Percentiles rank a stretch among this genome's conserved stretches.
Conservation (phyloP, 1,140 invertebrate genomes). For the Brachionus paranguensis region DNA sequence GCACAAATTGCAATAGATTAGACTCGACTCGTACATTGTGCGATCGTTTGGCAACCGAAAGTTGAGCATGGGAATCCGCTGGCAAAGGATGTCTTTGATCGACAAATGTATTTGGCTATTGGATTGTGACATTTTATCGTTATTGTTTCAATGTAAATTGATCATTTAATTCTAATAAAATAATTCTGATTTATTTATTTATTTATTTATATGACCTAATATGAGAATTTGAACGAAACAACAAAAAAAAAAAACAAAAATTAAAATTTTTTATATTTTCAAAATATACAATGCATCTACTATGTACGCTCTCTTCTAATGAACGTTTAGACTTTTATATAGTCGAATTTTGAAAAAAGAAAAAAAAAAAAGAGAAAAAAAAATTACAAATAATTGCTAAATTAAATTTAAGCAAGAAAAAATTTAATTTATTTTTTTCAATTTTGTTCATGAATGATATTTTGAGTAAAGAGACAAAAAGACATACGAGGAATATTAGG, state of each 20-base stretch:
- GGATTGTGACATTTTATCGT: not conserved
- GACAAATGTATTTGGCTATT: not conserved
- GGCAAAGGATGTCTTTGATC: slow-evolving; percentile 18
- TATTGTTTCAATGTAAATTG: not conserved
- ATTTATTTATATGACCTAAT: not conserved
- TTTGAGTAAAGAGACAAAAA: not conserved
- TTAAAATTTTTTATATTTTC: not conserved
- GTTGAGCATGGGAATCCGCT: slow-evolving; percentile 1
- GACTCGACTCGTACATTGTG: slow-evolving; percentile 39
- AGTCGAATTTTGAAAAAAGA: not conserved
- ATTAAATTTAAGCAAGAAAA: slow-evolving; percentile 15
- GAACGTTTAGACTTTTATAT: not conserved
- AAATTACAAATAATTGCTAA: slow-evolving; percentile 34
- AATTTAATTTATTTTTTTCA: not conserved
- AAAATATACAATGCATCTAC: slow-evolving; percentile 24
- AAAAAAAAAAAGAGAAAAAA: not conserved
- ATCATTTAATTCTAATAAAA: not conserved
- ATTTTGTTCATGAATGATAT: slow-evolving; percentile 18
- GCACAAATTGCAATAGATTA: slow-evolving; percentile 34
- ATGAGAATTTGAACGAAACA: not conserved
- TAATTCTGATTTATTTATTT: not conserved
- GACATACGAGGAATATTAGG: no score
- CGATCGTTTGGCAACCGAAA: slow-evolving; percentile 20
- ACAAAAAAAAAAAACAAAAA: no score
- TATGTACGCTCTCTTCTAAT: not conserved